Percentiles rank a stretch among this genome's conserved stretches.
These are phyloP conservation scores for Dendrocincla fuliginosa DNA, from an alignment of 2,797 vertebrate genomes.

Conservation along the genomic window DNA sequence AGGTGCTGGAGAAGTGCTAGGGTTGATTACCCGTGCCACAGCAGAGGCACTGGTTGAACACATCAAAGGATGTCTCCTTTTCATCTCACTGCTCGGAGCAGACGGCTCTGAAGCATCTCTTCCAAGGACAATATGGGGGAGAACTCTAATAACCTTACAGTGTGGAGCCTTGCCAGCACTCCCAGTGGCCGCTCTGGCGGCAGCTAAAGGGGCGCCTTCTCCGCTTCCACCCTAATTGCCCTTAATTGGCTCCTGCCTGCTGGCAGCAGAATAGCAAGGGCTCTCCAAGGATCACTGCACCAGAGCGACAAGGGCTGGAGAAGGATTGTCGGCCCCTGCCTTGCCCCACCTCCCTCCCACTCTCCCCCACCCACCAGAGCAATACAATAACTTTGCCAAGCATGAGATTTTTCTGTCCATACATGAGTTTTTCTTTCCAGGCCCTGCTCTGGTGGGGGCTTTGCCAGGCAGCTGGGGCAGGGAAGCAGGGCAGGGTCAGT, in stretches of 20 bases:
- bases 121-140: slow-evolving; percentile 65
- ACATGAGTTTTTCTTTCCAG: background rate
- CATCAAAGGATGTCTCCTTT: slow-evolving; percentile 57
- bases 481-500: background rate
- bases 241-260: slow-evolving; percentile 67
- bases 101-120: slow-evolving; percentile 39
- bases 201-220: slow-evolving; percentile 65
- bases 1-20: slow-evolving; percentile 12
- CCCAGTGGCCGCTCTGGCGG: slow-evolving; percentile 45
- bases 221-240: slow-evolving; percentile 70
- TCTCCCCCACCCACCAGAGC: background rate
- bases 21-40: background rate
- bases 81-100: slow-evolving; percentile 3
- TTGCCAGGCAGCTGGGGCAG: background rate
- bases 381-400: slow-evolving; percentile 9
- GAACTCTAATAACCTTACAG: slow-evolving; percentile 68
- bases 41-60: background rate
- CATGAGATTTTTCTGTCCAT: background rate
- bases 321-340: background rate
- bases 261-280: slow-evolving; percentile 52
- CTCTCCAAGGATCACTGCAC: slow-evolving; percentile 59
- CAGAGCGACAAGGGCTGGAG: background rate
- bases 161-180: slow-evolving; percentile 59
- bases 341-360: background rate
- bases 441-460: background rate